These are phyloP conservation scores for Pungitius pungitius DNA, from an alignment of 2,113 vertebrate species.

Conservation along the genomic window DNA sequence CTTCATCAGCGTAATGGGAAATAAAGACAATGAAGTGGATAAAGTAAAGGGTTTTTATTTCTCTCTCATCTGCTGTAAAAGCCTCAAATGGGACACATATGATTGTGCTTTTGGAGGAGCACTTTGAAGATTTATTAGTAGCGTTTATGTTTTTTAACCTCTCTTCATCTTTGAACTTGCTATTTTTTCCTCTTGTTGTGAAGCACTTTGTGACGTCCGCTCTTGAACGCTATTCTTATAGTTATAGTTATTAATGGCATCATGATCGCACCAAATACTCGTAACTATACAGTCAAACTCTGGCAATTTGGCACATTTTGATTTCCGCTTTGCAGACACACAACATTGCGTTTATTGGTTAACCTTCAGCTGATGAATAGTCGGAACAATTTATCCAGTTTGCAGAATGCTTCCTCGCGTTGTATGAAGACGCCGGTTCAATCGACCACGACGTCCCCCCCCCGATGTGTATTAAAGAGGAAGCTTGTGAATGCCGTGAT, in stretches of 20 bases:
- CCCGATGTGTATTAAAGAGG: constrained; percentile 63
- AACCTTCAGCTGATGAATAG: background rate
- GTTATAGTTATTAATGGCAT: background rate
- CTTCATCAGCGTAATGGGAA: background rate
- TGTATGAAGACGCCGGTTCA: background rate
- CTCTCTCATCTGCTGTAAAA: background rate
- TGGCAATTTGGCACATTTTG: background rate
- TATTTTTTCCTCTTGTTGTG: no score
- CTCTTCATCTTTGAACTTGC: background rate
- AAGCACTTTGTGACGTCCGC: no score
- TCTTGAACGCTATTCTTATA: no score
- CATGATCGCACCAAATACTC: background rate
- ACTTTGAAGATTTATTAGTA: background rate
- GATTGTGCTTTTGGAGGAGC: background rate
- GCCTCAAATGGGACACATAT: background rate
- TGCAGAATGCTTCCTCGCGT: background rate
- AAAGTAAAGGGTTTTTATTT: background rate
- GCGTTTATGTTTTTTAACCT: background rate
- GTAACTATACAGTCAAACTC: background rate
- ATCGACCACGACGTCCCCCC: constrained; percentile 35
- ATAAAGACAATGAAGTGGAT: background rate
- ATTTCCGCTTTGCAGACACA: background rate
- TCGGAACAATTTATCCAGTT: no score
- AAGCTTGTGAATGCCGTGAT: constrained; percentile 72
- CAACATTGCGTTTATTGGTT: background rate